These are phyloP conservation scores for Himalopsyche japonica DNA, from an alignment of 2,888 invertebrate species.

Conservation along the genomic window DNA sequence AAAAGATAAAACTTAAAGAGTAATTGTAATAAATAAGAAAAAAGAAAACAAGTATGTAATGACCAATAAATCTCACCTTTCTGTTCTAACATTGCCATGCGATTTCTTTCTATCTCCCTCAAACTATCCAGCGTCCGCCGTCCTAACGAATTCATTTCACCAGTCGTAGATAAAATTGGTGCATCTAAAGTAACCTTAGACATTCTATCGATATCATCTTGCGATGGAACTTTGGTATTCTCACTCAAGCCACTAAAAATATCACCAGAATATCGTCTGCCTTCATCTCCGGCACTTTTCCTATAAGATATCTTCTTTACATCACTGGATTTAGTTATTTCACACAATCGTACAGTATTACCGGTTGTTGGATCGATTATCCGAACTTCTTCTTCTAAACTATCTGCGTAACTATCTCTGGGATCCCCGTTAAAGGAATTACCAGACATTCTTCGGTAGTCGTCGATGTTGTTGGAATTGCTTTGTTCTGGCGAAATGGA, in stretches of 20 bases:
- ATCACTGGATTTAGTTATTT: conserved; percentile 26
- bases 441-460: conserved; percentile 43
- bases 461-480: conserved; percentile 52
- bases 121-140: conserved; percentile 83
- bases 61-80: conserved; percentile 70
- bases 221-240: conserved; percentile 66
- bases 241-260: conserved; percentile 45
- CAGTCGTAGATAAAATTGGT: conserved; percentile 72
- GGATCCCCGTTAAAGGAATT: conserved; percentile 46
- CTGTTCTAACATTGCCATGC: conserved; percentile 83
- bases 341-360: conserved; percentile 23
- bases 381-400: conserved; percentile 38
- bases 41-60: too few species aligned
- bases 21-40: too few species aligned
- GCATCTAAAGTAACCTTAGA: conserved; percentile 86
- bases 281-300: conserved; percentile 59
- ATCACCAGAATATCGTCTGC: conserved; percentile 42
- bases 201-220: conserved; percentile 84
- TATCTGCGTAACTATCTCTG: conserved; percentile 36
- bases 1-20: too few species aligned
- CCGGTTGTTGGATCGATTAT: conserved; percentile 29
- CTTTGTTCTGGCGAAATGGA: conserved; percentile 45
- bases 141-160: conserved; percentile 68
- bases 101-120: conserved; percentile 86
- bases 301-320: conserved; percentile 44